Percentiles rank a stretch among this genome's conserved stretches.
These are phyloP conservation scores for Cantharis nigra DNA, from an alignment of 2,888 invertebrate genomes.

Conservation along the genomic window DNA sequence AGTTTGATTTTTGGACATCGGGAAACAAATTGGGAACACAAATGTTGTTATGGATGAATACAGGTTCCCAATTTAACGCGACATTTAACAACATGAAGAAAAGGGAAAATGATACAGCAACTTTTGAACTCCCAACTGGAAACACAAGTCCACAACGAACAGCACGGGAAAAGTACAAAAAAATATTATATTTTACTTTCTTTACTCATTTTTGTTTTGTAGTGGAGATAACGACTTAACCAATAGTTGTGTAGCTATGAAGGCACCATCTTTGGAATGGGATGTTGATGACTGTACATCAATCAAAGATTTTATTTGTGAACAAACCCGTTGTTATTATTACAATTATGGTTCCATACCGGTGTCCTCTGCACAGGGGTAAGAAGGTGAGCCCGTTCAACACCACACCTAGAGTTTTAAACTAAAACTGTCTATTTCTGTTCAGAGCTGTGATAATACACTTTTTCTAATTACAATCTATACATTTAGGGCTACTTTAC, in stretches of 20 bases:
- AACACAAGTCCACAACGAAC: slow-evolving; percentile 80
- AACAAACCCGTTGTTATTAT: slow-evolving; percentile 88
- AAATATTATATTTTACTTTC: background rate
- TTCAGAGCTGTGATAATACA: slow-evolving; percentile 19
- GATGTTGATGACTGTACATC: slow-evolving; percentile 81
- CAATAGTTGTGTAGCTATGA: slow-evolving; percentile 78
- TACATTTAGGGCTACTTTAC: background rate
- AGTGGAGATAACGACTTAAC: slow-evolving; percentile 63
- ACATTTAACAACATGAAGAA: slow-evolving; percentile 84
- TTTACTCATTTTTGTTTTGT: slow-evolving; percentile 23
- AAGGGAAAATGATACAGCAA: slow-evolving; percentile 38
- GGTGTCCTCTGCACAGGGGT: slow-evolving; percentile 89
- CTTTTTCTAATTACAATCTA: background rate
- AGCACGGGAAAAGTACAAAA: slow-evolving; percentile 70
- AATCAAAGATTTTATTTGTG: slow-evolving; percentile 87
- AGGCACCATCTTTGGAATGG: slow-evolving; percentile 80
- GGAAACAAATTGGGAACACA: slow-evolving; percentile 85
- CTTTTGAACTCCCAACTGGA: slow-evolving; percentile 65
- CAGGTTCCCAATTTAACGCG: slow-evolving; percentile 83
- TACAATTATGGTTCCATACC: slow-evolving; percentile 90
- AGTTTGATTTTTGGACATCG: slow-evolving; percentile 88
- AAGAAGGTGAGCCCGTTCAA: slow-evolving; percentile 73
- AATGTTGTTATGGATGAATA: slow-evolving; percentile 90
- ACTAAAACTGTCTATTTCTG: slow-evolving; percentile 10
- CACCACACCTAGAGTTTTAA: slow-evolving; percentile 41